A percentile compares a stretch with the other conserved stretches of the same genome.
Evolutionary conservation across 2,888 invertebrate genomes (phyloP).

Genomic region (Mermis nigrescens): DNA sequence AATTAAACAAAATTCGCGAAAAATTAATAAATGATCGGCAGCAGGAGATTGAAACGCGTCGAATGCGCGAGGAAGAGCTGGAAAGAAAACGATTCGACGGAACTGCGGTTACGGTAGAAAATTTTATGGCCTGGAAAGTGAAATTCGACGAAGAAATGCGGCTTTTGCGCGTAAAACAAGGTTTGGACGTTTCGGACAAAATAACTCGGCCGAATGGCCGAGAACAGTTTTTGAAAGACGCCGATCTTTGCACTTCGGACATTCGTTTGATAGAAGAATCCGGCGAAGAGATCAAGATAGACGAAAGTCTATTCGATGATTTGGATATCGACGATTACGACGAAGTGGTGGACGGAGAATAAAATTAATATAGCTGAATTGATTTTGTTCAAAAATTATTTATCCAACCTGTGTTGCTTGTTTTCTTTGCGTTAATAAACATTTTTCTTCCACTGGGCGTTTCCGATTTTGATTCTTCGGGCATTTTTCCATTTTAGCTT

Average conservation of each 20-base stretch:
- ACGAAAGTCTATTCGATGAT: conserved; percentile 77
- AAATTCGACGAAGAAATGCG: conserved; percentile 69
- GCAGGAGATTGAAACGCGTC: conserved; percentile 49
- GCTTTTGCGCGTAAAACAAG: background rate
- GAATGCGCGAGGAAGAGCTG: conserved; percentile 44
- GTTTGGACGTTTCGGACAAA: background rate
- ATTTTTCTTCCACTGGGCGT: too few relatives aligned
- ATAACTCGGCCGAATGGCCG: conserved; percentile 8
- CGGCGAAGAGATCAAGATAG: conserved; percentile 62
- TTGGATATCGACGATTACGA: conserved; percentile 54
- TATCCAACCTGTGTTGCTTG: too few relatives aligned
- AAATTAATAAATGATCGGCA: conserved; percentile 44
- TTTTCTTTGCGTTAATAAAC: too few relatives aligned
- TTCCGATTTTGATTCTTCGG: too few relatives aligned
- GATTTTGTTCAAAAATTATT: too few relatives aligned
- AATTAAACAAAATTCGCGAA: conserved; percentile 52
- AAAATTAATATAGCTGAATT: too few relatives aligned
- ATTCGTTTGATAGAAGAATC: conserved; percentile 43
- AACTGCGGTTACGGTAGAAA: conserved; percentile 78
- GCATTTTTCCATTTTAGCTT: too few relatives aligned
- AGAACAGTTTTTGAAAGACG: conserved; percentile 78
- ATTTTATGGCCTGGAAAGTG: conserved; percentile 79
- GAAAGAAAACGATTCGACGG: conserved; percentile 48
- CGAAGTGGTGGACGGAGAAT: conserved; percentile 45
- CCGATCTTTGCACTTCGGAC: conserved; percentile 82